These are phyloP conservation scores for Zeuzera pyrina DNA, from an alignment of 2,888 invertebrate species.

Conservation along the genomic window DNA sequence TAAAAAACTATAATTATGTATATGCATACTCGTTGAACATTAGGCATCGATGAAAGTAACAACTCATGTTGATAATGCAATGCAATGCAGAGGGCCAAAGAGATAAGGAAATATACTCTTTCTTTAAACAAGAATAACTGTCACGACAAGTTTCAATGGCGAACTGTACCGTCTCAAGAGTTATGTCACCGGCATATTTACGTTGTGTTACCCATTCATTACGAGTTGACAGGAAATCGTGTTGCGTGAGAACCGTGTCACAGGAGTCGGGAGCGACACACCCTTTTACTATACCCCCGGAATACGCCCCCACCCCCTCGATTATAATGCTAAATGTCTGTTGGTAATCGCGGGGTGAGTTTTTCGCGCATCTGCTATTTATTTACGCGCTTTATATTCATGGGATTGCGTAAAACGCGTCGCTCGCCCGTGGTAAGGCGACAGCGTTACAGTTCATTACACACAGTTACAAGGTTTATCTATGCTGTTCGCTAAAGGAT, in stretches of 20 bases:
- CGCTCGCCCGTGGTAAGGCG: slow-evolving; percentile 47
- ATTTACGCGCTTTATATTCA: slow-evolving; percentile 72
- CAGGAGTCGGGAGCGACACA: slow-evolving; percentile 32
- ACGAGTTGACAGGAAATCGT: slow-evolving; percentile 58
- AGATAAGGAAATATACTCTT: slow-evolving; percentile 14
- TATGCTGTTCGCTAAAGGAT: background rate
- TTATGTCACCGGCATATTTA: slow-evolving; percentile 58
- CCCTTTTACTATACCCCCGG: slow-evolving; percentile 21
- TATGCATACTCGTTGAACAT: too few relatives aligned
- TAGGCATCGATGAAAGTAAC: too few relatives aligned
- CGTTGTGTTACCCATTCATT: slow-evolving; percentile 64
- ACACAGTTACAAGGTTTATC: slow-evolving; percentile 35
- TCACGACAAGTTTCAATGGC: slow-evolving; percentile 43
- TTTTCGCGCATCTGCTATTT: slow-evolving; percentile 74
- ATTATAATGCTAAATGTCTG: slow-evolving; percentile 71
- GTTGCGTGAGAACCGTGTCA: slow-evolving; percentile 71
- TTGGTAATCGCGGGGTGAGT: slow-evolving; percentile 60
- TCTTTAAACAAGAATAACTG: slow-evolving; percentile 6
- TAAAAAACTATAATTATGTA: too few relatives aligned
- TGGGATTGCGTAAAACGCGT: slow-evolving; percentile 57
- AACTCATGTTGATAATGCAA: too few relatives aligned
- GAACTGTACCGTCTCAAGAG: slow-evolving; percentile 14
- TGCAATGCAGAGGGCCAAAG: too few relatives aligned
- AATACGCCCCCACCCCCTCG: slow-evolving; percentile 37
- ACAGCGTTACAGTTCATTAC: slow-evolving; percentile 63